phyloP scores from a whole-genome alignment of 1,140 invertebrate species.

The Luehdorfia chinensis region DNA sequence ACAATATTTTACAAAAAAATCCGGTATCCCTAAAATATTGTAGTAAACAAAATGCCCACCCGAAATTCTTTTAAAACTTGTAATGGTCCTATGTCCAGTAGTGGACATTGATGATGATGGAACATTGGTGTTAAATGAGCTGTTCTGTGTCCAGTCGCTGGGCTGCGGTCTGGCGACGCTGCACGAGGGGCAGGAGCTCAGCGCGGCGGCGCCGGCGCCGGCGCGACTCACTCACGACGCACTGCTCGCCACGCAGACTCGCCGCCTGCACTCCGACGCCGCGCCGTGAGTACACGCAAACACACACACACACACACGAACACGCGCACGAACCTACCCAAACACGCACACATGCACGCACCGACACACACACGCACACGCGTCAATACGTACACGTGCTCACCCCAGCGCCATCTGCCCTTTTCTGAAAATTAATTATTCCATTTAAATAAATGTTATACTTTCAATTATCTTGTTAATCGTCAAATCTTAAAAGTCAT shows the following conservation, averaged over 20 bases:
- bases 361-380: neutral
- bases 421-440: too few relatives aligned
- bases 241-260: slow-evolving; percentile 86
- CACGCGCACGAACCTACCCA: neutral
- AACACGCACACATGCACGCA: neutral
- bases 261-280: slow-evolving; percentile 84
- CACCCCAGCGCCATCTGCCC: too few relatives aligned
- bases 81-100: too few relatives aligned
- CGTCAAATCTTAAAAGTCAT: too few relatives aligned
- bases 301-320: neutral
- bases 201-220: slow-evolving; percentile 62
- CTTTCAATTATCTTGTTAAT: too few relatives aligned
- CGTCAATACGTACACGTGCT: neutral
- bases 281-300: slow-evolving; percentile 81
- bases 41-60: too few relatives aligned
- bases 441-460: too few relatives aligned
- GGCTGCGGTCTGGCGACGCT: slow-evolving; percentile 74
- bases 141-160: slow-evolving; percentile 34
- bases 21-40: too few relatives aligned
- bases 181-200: slow-evolving; percentile 84
- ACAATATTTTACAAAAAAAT: too few relatives aligned
- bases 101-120: too few relatives aligned
- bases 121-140: too few relatives aligned
- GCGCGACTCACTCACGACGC: slow-evolving; percentile 87
- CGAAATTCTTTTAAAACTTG: too few relatives aligned